Base-by-base conservation (phyloP, 2,888 invertebrate species). In the Enoplolaimus lenunculus region DNA sequence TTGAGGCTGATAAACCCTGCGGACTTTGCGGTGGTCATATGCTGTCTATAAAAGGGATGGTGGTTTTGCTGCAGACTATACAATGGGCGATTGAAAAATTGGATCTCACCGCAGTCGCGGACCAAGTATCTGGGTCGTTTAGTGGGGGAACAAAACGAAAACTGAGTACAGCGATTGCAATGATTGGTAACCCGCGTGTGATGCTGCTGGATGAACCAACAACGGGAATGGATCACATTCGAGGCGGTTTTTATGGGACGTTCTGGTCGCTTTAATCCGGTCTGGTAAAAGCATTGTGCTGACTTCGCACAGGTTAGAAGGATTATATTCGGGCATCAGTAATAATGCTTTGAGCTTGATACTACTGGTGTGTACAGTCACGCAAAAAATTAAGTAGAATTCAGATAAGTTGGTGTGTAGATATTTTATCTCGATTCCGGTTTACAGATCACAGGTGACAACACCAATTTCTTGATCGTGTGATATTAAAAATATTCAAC, bases 211-310 rank as follows among this genome's bases (percentile, higher is more conserved):
- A 88, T 80, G 88, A 87, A 1, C 84, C 85, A 13, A 87, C 87
- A 1, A 84, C 82, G 83, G 89, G 89, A 34, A 89, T 90, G 84
- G 90, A 91, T 78, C 90, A 0, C 88, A 88, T 1, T 89, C 90
- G 1, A 87, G 90, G 76, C 84, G 91, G 70, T 87, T 88, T 73
- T 85, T 92, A 16, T 91, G 91, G 91, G 85, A 88, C 76, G 87
- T 88, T 21, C 85, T 90, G 34, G 85, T 86, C 73, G 85, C 86
- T 71, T 86, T 88, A 60, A 84, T 89, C 66, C 87, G 87, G 71
- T 83, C 86, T 1, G 90, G 90, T 0, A 86, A 86, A 78, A 88
- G 89, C 71, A 86, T 91, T 70, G 85, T 91, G 72, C 84, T 91
- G 72, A 91, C 91, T 28, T 90, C 90, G 64, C 81, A 82, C 74